Conservation (phyloP, 2,888 invertebrate species). For the Agrotis exclamationis region DNA sequence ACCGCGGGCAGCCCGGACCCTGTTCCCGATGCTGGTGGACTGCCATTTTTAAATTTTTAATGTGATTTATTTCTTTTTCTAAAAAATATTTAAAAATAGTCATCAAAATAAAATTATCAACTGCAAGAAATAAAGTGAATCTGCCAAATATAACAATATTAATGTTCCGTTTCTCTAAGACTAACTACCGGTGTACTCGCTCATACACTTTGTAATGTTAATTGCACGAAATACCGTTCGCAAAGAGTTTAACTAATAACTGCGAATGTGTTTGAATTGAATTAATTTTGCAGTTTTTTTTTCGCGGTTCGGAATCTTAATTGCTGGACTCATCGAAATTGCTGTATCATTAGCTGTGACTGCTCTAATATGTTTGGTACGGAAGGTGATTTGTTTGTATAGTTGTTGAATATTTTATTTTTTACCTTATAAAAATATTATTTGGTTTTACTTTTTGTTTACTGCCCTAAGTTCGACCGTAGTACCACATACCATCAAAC, state of each 20-base stretch:
- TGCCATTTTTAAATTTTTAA: no score
- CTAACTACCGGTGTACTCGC: slow-evolving; percentile 29
- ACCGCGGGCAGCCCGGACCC: no score
- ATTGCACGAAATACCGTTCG: slow-evolving; percentile 65
- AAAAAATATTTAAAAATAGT: no score
- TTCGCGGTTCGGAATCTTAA: slow-evolving; percentile 45
- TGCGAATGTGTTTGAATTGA: slow-evolving; percentile 61
- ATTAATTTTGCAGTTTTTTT: slow-evolving; percentile 59
- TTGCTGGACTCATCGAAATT: slow-evolving; percentile 50
- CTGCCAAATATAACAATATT: slow-evolving; percentile 37
- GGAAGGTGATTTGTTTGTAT: slow-evolving; percentile 18
- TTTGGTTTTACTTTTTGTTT: no score
- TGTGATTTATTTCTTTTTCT: no score
- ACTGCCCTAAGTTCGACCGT: no score
- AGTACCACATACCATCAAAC: no score
- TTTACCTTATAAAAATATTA: no score
- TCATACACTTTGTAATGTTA: slow-evolving; percentile 50
- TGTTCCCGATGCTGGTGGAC: no score
- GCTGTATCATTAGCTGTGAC: slow-evolving; percentile 35
- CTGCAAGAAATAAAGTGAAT: slow-evolving; percentile 19
- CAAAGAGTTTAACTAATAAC: slow-evolving; percentile 49
- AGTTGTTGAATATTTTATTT: background rate
- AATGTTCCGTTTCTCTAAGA: slow-evolving; percentile 47
- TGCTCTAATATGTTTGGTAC: slow-evolving; percentile 2
- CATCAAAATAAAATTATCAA: slow-evolving; percentile 10